Percentiles rank a stretch among this genome's conserved stretches.
Conservation (phyloP, 2,797 vertebrate species). For the Molossus alvarezi region DNA sequence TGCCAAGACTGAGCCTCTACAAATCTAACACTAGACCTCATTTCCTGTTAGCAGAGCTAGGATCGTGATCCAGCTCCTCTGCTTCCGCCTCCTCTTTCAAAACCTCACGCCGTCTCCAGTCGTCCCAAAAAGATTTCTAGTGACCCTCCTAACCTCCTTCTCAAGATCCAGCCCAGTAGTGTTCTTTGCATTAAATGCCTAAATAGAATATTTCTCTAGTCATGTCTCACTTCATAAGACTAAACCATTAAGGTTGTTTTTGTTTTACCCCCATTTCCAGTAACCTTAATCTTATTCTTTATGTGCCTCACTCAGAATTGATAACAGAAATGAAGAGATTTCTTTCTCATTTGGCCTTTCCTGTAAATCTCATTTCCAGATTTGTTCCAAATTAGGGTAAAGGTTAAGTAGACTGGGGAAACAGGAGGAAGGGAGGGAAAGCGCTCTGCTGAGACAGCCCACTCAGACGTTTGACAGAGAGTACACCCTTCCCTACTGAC, state of each 20-base stretch:
- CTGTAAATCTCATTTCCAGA: slow-evolving; percentile 76
- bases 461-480: neutral
- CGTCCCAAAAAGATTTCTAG: neutral
- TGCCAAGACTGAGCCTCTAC: neutral
- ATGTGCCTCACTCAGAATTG: slow-evolving; percentile 52
- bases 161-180: neutral
- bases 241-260: neutral
- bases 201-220: slow-evolving; percentile 33
- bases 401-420: slow-evolving; percentile 74
- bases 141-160: neutral
- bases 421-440: neutral
- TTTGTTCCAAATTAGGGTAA: slow-evolving; percentile 72
- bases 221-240: neutral
- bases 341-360: slow-evolving; percentile 66
- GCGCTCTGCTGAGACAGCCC: neutral
- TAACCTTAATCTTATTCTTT: slow-evolving; percentile 40
- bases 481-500: neutral
- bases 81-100: slow-evolving; percentile 38
- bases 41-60: slow-evolving; percentile 36
- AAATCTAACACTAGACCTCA: neutral
- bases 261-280: slow-evolving; percentile 17
- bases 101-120: neutral
- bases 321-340: slow-evolving; percentile 62
- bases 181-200: neutral
- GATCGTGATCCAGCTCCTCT: neutral